A percentile compares a stretch with the other conserved stretches of the same genome.
Conservation (phyloP, 2,888 invertebrate species). For the Xylocampa areola region DNA sequence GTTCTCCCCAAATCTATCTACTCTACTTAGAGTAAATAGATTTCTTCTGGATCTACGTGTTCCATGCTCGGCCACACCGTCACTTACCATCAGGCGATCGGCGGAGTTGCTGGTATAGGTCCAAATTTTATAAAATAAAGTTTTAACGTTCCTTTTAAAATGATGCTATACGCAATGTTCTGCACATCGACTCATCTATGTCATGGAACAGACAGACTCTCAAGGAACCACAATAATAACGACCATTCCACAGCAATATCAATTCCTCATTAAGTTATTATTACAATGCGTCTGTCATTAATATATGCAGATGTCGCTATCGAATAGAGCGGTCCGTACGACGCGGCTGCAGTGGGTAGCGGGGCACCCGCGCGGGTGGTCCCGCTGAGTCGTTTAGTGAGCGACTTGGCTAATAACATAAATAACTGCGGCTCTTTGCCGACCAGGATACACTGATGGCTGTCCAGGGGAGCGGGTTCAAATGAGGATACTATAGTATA, state of each 20-base stretch:
- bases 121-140: too few relatives aligned
- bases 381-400: slow-evolving; percentile 17
- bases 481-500: too few relatives aligned
- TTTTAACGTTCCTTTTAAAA: too few relatives aligned
- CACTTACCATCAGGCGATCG: too few relatives aligned
- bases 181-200: not conserved
- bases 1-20: too few relatives aligned
- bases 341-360: not conserved
- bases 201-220: not conserved
- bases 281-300: slow-evolving; percentile 8
- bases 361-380: slow-evolving; percentile 43
- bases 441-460: not conserved
- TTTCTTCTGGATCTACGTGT: too few relatives aligned
- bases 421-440: slow-evolving; percentile 19
- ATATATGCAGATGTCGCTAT: slow-evolving; percentile 24
- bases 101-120: too few relatives aligned
- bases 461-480: not conserved
- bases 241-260: not conserved
- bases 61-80: too few relatives aligned
- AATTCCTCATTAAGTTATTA: slow-evolving; percentile 7
- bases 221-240: not conserved
- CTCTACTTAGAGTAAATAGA: too few relatives aligned
- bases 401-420: slow-evolving; percentile 29
- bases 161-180: too few relatives aligned
- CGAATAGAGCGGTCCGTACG: slow-evolving; percentile 10